phyloP scores from a whole-genome alignment of 2,113 vertebrate genomes.

The Gallinago paraguaiae region DNA sequence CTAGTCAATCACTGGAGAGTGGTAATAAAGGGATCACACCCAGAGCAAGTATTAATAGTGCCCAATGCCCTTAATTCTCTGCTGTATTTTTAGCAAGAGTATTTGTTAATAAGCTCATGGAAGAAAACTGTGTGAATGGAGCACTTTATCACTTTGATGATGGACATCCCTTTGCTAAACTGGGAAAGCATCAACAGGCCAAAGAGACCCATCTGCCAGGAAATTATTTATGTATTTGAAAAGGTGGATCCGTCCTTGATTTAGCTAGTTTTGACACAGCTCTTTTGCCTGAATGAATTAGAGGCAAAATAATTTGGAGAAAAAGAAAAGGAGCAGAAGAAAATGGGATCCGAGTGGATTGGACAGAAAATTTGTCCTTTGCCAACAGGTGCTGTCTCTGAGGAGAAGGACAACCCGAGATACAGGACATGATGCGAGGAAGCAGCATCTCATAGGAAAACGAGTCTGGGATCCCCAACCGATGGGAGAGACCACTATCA shows the following conservation, averaged over 20 bases:
- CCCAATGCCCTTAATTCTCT: background rate
- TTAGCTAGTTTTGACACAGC: background rate
- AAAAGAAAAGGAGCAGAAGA: background rate
- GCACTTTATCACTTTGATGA: background rate
- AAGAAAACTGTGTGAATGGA: background rate
- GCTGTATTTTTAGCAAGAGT: background rate
- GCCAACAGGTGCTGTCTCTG: accelerated
- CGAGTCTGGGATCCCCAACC: background rate
- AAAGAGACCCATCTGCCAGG: background rate
- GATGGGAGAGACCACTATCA: background rate
- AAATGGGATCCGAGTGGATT: background rate
- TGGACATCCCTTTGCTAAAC: background rate
- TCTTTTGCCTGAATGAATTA: background rate
- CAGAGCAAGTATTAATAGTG: background rate
- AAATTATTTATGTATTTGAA: background rate
- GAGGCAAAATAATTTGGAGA: background rate
- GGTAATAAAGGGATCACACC: no score
- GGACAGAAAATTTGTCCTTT: background rate
- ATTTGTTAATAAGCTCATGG: background rate
- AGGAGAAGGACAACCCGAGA: background rate
- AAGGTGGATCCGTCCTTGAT: background rate
- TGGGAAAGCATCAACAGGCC: background rate
- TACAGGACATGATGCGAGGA: accelerated
- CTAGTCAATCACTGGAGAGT: no score
- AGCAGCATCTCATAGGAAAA: background rate